phyloP scores from a whole-genome alignment of 2,113 vertebrate genomes.

The Corvus hawaiiensis region DNA sequence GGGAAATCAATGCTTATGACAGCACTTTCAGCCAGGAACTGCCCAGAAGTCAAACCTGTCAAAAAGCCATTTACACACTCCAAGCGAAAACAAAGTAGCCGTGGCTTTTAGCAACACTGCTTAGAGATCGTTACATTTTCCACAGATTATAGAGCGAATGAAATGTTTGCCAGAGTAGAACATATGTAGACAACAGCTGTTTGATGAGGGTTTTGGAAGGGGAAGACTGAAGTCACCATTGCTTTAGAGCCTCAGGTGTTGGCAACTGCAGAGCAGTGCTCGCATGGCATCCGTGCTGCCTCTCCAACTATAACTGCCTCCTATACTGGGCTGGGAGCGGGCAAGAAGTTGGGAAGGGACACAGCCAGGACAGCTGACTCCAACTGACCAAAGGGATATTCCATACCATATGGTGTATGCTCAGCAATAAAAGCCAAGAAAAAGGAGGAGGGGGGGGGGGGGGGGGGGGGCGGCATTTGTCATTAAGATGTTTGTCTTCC shows the following conservation, averaged over 20 bases:
- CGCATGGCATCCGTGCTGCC: accelerated
- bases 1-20: not conserved
- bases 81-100: not conserved
- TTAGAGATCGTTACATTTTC: not conserved
- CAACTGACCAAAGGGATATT: not conserved
- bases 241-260: not conserved
- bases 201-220: not conserved
- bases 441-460: not conserved
- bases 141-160: not conserved
- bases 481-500: not conserved
- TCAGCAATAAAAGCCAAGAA: not conserved
- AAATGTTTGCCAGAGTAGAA: not conserved
- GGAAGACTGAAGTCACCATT: not conserved
- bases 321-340: not conserved
- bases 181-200: not conserved
- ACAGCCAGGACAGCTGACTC: not conserved
- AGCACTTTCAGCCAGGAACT: not conserved
- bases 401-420: not conserved
- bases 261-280: not conserved
- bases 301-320: not conserved
- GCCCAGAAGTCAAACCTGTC: not conserved
- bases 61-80: not conserved
- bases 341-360: not conserved
- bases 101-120: not conserved
- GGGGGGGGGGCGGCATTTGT: not conserved